phyloP scores from a whole-genome alignment of 2,888 invertebrate genomes.

The Dryadula phaetusa region DNA sequence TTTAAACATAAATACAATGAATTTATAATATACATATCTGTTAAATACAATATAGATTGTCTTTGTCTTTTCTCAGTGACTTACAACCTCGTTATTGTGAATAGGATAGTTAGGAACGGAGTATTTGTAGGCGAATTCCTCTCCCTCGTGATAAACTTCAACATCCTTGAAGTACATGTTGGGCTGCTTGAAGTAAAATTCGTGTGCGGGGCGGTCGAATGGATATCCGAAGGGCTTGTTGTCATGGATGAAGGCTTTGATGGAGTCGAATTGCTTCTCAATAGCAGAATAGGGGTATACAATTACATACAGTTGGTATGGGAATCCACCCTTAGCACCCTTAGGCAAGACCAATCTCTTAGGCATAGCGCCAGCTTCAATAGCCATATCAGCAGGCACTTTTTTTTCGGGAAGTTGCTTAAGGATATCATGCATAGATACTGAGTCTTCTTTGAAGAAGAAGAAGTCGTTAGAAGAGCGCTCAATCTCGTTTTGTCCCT shows the following conservation, averaged over 20 bases:
- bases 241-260: slow-evolving; percentile 67
- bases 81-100: no score
- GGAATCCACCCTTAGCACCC: slow-evolving; percentile 87
- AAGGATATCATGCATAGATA: slow-evolving; percentile 84
- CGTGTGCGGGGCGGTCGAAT: slow-evolving; percentile 80
- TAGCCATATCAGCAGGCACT: slow-evolving; percentile 81
- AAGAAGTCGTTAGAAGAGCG: slow-evolving; percentile 87
- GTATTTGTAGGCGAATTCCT: no score
- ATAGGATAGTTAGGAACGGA: no score
- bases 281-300: slow-evolving; percentile 81
- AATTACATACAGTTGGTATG: slow-evolving; percentile 86
- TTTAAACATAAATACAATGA: slow-evolving; percentile 7
- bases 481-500: slow-evolving; percentile 86
- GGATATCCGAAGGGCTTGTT: slow-evolving; percentile 84
- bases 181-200: slow-evolving; percentile 76
- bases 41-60: slow-evolving; percentile 20
- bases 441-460: slow-evolving; percentile 85
- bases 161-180: slow-evolving; percentile 86
- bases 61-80: slow-evolving; percentile 53
- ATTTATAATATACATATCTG: not conserved
- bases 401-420: slow-evolving; percentile 81
- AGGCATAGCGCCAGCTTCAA: slow-evolving; percentile 86
- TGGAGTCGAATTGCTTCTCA: slow-evolving; percentile 58
- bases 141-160: slow-evolving; percentile 78
- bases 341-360: slow-evolving; percentile 88